These are phyloP conservation scores for Tenthredo livida DNA, from an alignment of 2,888 invertebrate species.

Conservation along the genomic window DNA sequence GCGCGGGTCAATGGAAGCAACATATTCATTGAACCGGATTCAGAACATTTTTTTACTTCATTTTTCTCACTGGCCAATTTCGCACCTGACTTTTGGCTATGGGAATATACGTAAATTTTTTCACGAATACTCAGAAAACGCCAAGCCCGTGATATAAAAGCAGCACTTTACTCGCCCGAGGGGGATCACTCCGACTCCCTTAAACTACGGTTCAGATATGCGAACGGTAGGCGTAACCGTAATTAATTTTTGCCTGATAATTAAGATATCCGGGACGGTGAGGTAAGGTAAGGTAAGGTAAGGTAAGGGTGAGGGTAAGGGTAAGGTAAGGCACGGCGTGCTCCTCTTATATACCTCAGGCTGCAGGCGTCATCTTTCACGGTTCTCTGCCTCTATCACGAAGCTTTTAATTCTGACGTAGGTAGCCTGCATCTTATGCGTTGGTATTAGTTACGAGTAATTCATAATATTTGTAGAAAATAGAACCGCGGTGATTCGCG, in stretches of 20 bases:
- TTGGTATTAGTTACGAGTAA: neutral
- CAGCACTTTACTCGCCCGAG: constrained; percentile 17
- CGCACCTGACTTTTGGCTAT: neutral
- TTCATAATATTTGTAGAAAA: neutral
- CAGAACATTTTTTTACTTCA: neutral
- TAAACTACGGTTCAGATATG: constrained; percentile 26
- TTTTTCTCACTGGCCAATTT: neutral
- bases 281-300: neutral
- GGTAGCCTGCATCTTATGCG: no score
- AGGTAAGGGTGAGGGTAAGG: neutral
- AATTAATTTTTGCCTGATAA: constrained; percentile 65
- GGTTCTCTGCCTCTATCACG: constrained; percentile 56
- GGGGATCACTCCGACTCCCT: constrained; percentile 20
- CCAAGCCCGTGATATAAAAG: neutral
- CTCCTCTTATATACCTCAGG: constrained; percentile 62
- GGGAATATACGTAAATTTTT: neutral
- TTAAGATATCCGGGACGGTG: constrained; percentile 71
- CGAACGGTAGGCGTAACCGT: constrained; percentile 50
- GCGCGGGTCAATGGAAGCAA: neutral
- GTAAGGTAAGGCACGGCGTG: constrained; percentile 44
- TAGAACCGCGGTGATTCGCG: neutral
- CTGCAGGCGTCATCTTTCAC: constrained; percentile 66
- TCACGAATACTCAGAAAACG: neutral
- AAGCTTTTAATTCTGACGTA: constrained; percentile 5
- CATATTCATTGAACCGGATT: neutral